These are phyloP conservation scores for Abrostola tripartita DNA, from an alignment of 2,888 invertebrate genomes.

Conservation along the genomic window DNA sequence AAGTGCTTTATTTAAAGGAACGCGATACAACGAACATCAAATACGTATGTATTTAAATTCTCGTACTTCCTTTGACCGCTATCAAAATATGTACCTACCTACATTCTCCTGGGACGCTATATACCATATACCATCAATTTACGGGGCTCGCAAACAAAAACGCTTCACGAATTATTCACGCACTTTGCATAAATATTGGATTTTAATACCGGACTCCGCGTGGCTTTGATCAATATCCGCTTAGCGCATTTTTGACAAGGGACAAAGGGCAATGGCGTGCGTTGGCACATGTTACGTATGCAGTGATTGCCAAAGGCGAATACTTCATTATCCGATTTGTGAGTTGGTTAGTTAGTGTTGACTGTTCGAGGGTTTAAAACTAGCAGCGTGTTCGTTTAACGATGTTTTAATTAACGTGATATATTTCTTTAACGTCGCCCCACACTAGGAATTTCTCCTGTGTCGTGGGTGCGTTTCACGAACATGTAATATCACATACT, in stretches of 20 bases:
- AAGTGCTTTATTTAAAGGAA: background rate
- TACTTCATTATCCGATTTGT: constrained; percentile 51
- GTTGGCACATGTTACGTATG: constrained; percentile 56
- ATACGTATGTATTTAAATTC: constrained; percentile 17
- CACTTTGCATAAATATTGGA: constrained; percentile 53
- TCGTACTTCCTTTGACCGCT: constrained; percentile 21
- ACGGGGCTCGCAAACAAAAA: constrained; percentile 39
- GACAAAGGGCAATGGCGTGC: constrained; percentile 58
- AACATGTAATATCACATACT: no score
- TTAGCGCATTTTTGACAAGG: constrained; percentile 52
- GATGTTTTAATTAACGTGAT: background rate
- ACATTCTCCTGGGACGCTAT: constrained; percentile 8
- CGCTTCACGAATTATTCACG: constrained; percentile 45
- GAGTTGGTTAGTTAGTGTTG: constrained; percentile 38
- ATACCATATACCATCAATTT: constrained; percentile 25
- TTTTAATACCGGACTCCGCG: constrained; percentile 48
- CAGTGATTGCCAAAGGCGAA: constrained; percentile 46
- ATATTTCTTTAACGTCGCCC: background rate
- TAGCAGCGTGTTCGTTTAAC: background rate
- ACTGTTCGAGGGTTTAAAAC: constrained; percentile 10
- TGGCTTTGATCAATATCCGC: constrained; percentile 58
- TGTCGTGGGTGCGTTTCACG: no score
- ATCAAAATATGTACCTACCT: no score
- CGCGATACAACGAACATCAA: constrained; percentile 2
- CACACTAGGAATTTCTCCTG: no score